Base-by-base conservation (phyloP, 2,113 vertebrate species). In the Melanerpes aurifrons region DNA sequence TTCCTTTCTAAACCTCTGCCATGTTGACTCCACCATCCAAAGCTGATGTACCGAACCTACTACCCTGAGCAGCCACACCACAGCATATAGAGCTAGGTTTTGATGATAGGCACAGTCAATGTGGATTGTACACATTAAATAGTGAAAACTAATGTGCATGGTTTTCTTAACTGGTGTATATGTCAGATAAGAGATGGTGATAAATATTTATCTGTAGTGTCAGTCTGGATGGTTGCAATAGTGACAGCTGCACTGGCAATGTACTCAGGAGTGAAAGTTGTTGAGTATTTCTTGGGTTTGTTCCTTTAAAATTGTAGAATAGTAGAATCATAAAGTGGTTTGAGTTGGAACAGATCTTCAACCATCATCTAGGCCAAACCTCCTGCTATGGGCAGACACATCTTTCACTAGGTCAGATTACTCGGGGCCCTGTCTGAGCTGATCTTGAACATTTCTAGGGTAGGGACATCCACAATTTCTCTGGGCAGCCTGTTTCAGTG, bases 21-120 rank as follows among this genome's bases (percentile, higher is more conserved):
- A 24, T 19, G 28, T 48, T 0, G 2, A 56, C 40, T 35, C 26
- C 43, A 12, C 16, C 21, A 11, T 22, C 31, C 0, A 1, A 66
- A 56, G 80, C 16, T 64, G 71, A 54, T 12, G 5, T 19, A 25
- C 6, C 2, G 35, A 67, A 20, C 10, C 25, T 22, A 7, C 40
- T 26, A 19, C 47, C 47, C 40, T 11, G 32, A 15, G 20, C 68
- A 82, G 57, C 50, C 45, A 79, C 50, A 48, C 48, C 10, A 10
- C 24, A 70, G n/a, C 12, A 29, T 0, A 3, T 66, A 40, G 21
- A 56, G 7, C 6, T 13, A 45, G 21, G 26, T 29, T 18, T 2
- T 45, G 73, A 25, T 56, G 28, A 56, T 57, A 19, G 63, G 24
- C 31, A 56, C 8, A 3, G 40, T 18, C 3, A 4, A 7, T 5